Evolutionary conservation across 2,797 vertebrate genomes (phyloP).

Genomic region (Pampus argenteus): DNA sequence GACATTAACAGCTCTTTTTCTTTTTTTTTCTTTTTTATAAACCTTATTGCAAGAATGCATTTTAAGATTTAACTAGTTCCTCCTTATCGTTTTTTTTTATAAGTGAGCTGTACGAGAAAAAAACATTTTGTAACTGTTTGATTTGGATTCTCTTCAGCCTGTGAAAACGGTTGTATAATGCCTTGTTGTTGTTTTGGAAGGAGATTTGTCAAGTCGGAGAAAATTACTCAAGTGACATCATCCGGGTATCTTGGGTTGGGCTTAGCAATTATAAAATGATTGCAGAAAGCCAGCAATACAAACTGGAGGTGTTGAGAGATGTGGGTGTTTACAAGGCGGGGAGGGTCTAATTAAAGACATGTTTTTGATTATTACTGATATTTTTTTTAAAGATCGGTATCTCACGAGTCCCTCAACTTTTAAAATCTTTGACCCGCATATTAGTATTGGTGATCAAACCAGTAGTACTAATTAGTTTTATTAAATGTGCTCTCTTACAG

Average conservation of each 20-base stretch:
- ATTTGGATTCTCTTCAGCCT: no score
- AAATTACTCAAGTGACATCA: background rate
- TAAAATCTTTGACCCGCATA: background rate
- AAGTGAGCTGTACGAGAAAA: no score
- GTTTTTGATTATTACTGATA: no score
- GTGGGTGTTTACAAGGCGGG: no score
- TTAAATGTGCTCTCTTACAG: slow-evolving; percentile 74
- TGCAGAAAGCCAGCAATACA: background rate
- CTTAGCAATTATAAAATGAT: background rate
- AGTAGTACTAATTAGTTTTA: slow-evolving; percentile 27
- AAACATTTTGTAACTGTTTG: no score
- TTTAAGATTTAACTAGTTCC: no score
- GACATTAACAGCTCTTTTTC: background rate
- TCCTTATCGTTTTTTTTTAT: no score
- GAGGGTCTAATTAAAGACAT: background rate
- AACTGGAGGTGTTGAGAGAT: background rate
- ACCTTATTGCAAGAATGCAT: no score
- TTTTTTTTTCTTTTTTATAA: no score
- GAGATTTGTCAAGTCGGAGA: background rate
- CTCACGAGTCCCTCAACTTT: background rate
- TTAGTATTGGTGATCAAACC: slow-evolving; percentile 6
- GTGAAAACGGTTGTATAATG: no score
- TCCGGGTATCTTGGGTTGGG: background rate
- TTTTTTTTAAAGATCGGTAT: background rate
- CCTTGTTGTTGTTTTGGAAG: background rate